Percentiles rank a stretch among this genome's conserved stretches.
These are phyloP conservation scores for Morpho helenor DNA, from an alignment of 2,888 invertebrate genomes.

Conservation along the genomic window DNA sequence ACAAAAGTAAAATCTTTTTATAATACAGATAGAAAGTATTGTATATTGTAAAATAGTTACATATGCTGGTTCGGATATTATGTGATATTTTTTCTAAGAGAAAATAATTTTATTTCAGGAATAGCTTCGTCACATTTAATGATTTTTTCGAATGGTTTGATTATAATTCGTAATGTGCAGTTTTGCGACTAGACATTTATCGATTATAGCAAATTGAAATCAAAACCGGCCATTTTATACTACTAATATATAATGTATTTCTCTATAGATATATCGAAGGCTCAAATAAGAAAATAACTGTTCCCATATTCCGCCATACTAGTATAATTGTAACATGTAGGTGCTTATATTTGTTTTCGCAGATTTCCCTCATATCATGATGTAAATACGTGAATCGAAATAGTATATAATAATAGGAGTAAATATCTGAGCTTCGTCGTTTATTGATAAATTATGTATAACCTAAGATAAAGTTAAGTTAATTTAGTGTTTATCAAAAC, in stretches of 20 bases:
- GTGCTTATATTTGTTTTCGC: conserved; percentile 61
- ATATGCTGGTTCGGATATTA: no score
- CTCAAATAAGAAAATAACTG: conserved; percentile 25
- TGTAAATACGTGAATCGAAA: conserved; percentile 69
- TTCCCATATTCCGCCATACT: conserved; percentile 22
- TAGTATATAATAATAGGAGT: conserved; percentile 65
- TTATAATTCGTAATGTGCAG: conserved; percentile 8
- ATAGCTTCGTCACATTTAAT: no score
- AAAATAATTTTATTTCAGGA: no score
- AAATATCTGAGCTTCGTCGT: conserved; percentile 77
- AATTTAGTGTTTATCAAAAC: conserved; percentile 55
- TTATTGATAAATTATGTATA: conserved; percentile 55
- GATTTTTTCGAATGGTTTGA: not conserved
- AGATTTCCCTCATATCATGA: conserved; percentile 71
- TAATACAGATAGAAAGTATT: no score
- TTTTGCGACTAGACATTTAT: conserved; percentile 13
- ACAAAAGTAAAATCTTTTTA: no score
- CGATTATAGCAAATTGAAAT: conserved; percentile 24
- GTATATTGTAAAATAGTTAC: no score
- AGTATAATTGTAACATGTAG: conserved; percentile 37
- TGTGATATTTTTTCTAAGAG: no score
- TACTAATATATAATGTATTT: conserved; percentile 19
- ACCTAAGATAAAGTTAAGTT: conserved; percentile 65
- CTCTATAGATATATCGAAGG: conserved; percentile 22
- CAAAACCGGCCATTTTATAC: conserved; percentile 32